phyloP scores from a whole-genome alignment of 2,113 vertebrate species.

The Mastomys coucha region DNA sequence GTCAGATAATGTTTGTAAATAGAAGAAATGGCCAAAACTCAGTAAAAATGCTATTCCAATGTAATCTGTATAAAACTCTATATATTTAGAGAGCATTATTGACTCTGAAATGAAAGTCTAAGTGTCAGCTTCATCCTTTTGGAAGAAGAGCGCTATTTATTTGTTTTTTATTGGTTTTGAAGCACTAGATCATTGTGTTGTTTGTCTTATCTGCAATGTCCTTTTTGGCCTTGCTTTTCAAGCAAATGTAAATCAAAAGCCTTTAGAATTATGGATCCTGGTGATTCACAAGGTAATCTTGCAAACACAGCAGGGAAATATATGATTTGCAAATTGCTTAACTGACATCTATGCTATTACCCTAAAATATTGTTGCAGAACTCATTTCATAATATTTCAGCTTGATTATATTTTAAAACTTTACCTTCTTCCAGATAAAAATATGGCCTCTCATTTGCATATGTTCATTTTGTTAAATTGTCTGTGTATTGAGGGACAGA shows the following conservation, averaged over 20 bases:
- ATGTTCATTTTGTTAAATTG: slow-evolving; percentile 73
- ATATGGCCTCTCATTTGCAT: slow-evolving; percentile 80
- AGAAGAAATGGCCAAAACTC: slow-evolving; percentile 68
- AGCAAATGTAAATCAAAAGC: slow-evolving; percentile 88
- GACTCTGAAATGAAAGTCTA: slow-evolving; percentile 63
- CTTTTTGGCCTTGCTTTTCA: slow-evolving; percentile 85
- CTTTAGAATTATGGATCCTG: slow-evolving; percentile 84
- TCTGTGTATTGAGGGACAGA: slow-evolving; percentile 55
- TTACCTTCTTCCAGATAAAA: slow-evolving; percentile 86
- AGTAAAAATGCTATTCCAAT: slow-evolving; percentile 69
- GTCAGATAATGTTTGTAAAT: slow-evolving; percentile 41
- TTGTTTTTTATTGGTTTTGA: slow-evolving; percentile 78
- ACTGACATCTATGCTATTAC: slow-evolving; percentile 88
- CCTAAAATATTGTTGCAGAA: slow-evolving; percentile 88
- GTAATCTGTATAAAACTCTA: slow-evolving; percentile 45
- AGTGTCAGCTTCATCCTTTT: slow-evolving; percentile 68
- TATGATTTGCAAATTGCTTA: slow-evolving; percentile 88
- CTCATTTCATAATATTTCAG: slow-evolving; percentile 86
- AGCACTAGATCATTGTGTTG: slow-evolving; percentile 82
- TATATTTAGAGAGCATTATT: slow-evolving; percentile 73
- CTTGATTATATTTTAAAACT: slow-evolving; percentile 87
- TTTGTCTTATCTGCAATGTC: slow-evolving; percentile 83
- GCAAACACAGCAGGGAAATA: slow-evolving; percentile 88
- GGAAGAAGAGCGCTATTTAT: slow-evolving; percentile 75
- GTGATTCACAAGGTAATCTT: slow-evolving; percentile 89